Conservation (phyloP, 2,888 invertebrate species). For the Zootermopsis nevadensis region DNA sequence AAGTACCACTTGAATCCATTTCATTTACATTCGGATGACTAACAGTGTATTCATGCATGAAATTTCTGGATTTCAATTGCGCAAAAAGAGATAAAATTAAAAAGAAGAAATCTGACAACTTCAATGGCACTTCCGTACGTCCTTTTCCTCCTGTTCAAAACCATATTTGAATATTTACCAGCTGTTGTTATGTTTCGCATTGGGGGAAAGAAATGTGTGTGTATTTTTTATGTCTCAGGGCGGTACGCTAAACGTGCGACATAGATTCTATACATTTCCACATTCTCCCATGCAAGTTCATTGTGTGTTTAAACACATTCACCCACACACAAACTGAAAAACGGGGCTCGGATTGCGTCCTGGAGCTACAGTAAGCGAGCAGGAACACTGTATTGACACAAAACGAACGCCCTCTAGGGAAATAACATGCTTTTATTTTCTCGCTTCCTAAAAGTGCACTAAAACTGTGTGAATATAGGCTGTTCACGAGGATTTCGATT, state of each 20-base stretch:
- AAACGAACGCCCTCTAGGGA: conserved; percentile 6
- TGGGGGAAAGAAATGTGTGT: background rate
- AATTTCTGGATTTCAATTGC: background rate
- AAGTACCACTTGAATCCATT: background rate
- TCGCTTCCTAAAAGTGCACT: background rate
- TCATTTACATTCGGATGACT: background rate
- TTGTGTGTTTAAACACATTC: conserved; percentile 1
- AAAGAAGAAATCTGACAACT: background rate
- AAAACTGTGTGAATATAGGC: conserved; percentile 3
- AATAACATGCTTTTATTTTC: background rate
- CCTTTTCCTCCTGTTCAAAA: background rate
- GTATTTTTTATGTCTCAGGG: conserved; percentile 13
- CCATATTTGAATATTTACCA: conserved; percentile 9
- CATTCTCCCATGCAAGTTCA: background rate
- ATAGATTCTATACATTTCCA: conserved; percentile 10
- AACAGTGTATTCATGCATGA: background rate
- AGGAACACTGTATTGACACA: background rate
- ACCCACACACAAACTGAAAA: background rate
- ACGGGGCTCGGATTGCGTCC: background rate
- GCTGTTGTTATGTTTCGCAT: background rate
- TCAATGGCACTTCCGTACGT: background rate
- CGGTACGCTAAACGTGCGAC: background rate
- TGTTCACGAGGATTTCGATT: background rate
- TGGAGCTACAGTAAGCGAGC: background rate
- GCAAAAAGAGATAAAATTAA: background rate